These are phyloP conservation scores for Microchirus variegatus DNA, from an alignment of 2,797 vertebrate genomes.

Conservation along the genomic window DNA sequence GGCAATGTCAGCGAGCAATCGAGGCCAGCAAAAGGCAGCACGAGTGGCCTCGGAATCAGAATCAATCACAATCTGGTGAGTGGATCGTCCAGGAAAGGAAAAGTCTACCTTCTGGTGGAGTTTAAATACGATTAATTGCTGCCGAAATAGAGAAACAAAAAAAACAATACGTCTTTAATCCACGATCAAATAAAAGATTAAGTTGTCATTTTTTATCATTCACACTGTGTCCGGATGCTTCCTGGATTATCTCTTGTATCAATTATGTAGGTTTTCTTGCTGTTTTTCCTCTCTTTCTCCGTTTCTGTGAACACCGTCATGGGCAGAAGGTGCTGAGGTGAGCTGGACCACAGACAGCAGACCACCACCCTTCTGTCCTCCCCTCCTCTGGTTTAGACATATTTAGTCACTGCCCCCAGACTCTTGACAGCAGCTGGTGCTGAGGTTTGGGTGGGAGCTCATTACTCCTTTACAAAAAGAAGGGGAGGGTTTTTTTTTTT, in stretches of 20 bases:
- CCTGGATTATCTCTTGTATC: conserved; percentile 14
- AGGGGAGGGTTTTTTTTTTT: conserved; percentile 60
- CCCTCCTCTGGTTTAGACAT: conserved; percentile 47
- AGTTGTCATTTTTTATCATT: too few species aligned
- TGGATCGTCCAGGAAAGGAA: too few species aligned
- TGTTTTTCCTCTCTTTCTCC: conserved; percentile 11
- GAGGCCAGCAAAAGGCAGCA: too few species aligned
- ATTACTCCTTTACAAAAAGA: conserved; percentile 75
- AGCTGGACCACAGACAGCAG: conserved; percentile 19
- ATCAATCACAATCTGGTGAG: too few species aligned
- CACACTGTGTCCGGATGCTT: not conserved
- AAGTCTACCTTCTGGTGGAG: too few species aligned
- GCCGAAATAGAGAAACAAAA: too few species aligned
- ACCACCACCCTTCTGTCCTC: conserved; percentile 43
- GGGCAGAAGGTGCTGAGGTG: conserved; percentile 28
- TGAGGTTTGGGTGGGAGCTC: conserved; percentile 79
- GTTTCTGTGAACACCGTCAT: conserved; percentile 31
- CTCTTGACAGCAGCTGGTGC: conserved; percentile 77
- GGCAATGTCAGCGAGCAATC: too few species aligned
- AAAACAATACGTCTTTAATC: too few species aligned
- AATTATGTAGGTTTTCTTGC: conserved; percentile 10
- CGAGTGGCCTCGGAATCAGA: too few species aligned
- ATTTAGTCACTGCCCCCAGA: conserved; percentile 72
- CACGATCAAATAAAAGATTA: too few species aligned
- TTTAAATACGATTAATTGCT: too few species aligned